Conservation (phyloP, 2,888 invertebrate species). For the Colostygia pectinataria region DNA sequence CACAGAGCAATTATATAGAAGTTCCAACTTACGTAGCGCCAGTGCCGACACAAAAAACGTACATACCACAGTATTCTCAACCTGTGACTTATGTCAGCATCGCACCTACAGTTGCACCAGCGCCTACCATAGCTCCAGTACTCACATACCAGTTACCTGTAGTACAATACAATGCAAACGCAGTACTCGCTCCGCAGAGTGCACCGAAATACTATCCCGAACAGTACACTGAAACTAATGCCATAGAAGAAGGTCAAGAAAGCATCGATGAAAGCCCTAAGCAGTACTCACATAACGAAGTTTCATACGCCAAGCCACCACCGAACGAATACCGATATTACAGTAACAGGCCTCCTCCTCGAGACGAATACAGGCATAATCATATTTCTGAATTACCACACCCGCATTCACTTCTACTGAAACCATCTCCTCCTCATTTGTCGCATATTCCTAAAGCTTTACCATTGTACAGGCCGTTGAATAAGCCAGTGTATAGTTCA, state of each 20-base stretch:
- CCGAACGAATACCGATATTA: slow-evolving; percentile 60
- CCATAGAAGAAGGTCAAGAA: slow-evolving; percentile 54
- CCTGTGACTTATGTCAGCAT: slow-evolving; percentile 60
- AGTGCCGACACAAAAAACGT: slow-evolving; percentile 55
- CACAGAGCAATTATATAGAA: slow-evolving; percentile 60
- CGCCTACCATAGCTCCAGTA: slow-evolving; percentile 55
- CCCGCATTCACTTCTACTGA: slow-evolving; percentile 63
- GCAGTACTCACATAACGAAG: slow-evolving; percentile 56
- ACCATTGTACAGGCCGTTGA: slow-evolving; percentile 62
- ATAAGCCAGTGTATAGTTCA: slow-evolving; percentile 62
- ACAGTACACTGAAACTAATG: slow-evolving; percentile 57
- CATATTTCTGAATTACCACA: slow-evolving; percentile 59
- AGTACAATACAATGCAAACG: slow-evolving; percentile 52
- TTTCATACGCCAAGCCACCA: slow-evolving; percentile 46
- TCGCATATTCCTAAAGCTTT: slow-evolving; percentile 69
- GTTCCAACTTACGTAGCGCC: slow-evolving; percentile 59
- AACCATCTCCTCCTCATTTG: slow-evolving; percentile 59
- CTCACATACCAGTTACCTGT: slow-evolving; percentile 62
- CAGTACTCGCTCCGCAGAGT: slow-evolving; percentile 51
- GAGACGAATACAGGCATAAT: slow-evolving; percentile 56
- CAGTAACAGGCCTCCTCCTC: slow-evolving; percentile 55
- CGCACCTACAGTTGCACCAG: slow-evolving; percentile 52
- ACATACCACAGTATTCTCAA: slow-evolving; percentile 51
- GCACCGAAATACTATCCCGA: slow-evolving; percentile 56
- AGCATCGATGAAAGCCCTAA: slow-evolving; percentile 53